Evolutionary conservation across 2,888 invertebrate species (phyloP).

Genomic region (Amphimallon solstitiale): DNA sequence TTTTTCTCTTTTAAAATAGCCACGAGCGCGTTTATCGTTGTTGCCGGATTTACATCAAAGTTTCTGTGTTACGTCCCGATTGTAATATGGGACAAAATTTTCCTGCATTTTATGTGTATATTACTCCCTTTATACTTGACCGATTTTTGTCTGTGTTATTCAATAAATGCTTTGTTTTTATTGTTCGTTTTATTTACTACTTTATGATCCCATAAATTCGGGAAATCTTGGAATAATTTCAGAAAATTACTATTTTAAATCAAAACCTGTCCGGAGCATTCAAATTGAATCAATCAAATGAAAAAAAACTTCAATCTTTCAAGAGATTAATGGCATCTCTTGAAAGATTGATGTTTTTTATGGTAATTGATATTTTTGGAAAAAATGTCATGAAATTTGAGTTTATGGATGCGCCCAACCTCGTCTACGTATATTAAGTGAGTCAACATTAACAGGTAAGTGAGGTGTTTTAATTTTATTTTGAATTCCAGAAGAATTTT

Average conservation of each 20-base stretch:
- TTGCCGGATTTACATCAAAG: neutral
- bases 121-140: neutral
- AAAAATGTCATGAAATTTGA: too few relatives aligned
- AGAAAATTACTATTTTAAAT: conserved; percentile 8
- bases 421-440: too few relatives aligned
- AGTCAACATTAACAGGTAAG: too few relatives aligned
- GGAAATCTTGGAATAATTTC: conserved; percentile 19
- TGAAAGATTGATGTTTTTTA: too few relatives aligned
- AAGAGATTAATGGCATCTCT: too few relatives aligned
- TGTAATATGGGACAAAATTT: neutral
- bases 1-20: conserved; percentile 40
- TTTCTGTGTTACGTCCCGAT: neutral
- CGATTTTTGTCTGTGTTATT: neutral
- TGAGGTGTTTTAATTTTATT: too few relatives aligned
- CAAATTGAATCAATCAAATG: too few relatives aligned
- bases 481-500: too few relatives aligned
- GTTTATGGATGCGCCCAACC: too few relatives aligned
- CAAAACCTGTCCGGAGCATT: neutral
- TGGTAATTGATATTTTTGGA: too few relatives aligned
- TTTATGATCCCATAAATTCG: conserved; percentile 21
- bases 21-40: conserved; percentile 2
- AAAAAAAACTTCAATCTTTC: too few relatives aligned
- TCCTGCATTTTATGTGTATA: conserved; percentile 1
- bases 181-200: conserved; percentile 5
- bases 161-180: conserved; percentile 16